Percentiles rank a stretch among this genome's conserved stretches.
These are phyloP conservation scores for Alaudala cheleensis DNA, from an alignment of 2,113 vertebrate species.

Conservation along the genomic window DNA sequence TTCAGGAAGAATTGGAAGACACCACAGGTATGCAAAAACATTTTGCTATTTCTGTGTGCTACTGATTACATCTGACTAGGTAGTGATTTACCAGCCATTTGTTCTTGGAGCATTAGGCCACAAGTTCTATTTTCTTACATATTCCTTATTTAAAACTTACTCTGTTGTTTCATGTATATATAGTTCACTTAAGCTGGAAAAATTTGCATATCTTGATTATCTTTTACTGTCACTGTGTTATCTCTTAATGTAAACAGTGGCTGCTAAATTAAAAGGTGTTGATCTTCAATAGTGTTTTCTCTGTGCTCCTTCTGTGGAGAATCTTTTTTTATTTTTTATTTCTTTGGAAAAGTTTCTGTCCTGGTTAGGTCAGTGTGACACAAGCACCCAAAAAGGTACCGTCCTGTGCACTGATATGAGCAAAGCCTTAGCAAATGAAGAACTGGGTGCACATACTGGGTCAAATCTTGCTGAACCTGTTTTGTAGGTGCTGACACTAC, in stretches of 20 bases:
- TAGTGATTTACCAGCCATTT: neutral
- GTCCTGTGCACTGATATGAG: neutral
- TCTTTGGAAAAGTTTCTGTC: neutral
- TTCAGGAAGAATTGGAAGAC: neutral
- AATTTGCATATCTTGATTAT: neutral
- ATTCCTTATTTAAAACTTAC: neutral
- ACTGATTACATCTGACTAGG: neutral
- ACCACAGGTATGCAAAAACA: neutral
- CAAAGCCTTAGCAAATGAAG: neutral
- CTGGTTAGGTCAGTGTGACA: neutral
- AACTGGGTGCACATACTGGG: neutral
- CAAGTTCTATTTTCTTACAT: neutral
- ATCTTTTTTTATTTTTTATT: neutral
- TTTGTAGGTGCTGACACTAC: neutral
- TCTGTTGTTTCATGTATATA: neutral
- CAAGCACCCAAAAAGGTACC: neutral
- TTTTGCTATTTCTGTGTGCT: neutral
- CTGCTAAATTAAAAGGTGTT: neutral
- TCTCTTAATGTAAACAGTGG: neutral
- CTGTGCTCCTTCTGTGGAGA: neutral
- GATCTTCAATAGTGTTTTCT: neutral
- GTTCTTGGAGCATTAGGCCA: neutral
- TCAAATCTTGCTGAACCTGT: neutral
- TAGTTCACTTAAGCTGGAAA: neutral
- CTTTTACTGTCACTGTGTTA: neutral